phyloP scores from a whole-genome alignment of 2,797 vertebrate genomes.

The Aplochiton taeniatus region DNA sequence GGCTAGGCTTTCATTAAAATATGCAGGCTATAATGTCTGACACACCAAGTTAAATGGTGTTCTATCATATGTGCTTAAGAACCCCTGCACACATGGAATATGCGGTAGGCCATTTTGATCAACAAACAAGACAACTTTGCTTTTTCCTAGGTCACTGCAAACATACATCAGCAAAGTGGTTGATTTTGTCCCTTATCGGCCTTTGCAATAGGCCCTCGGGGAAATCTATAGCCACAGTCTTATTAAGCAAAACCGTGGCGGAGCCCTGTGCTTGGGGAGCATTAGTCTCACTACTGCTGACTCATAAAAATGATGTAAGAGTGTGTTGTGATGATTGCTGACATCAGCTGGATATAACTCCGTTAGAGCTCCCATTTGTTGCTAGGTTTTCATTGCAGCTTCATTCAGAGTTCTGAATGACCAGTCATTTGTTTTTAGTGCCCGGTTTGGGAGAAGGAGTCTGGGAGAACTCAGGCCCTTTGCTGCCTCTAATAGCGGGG shows the following conservation, averaged over 20 bases:
- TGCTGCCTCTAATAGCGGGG: slow-evolving; percentile 49
- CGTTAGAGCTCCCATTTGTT: slow-evolving; percentile 66
- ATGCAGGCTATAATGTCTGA: too few relatives aligned
- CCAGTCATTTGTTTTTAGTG: slow-evolving; percentile 68
- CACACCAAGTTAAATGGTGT: too few relatives aligned
- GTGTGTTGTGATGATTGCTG: slow-evolving; percentile 59
- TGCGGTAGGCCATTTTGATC: too few relatives aligned
- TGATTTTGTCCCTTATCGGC: slow-evolving; percentile 45
- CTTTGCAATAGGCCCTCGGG: slow-evolving; percentile 55
- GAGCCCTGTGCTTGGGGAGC: slow-evolving; percentile 43
- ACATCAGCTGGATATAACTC: slow-evolving; percentile 72
- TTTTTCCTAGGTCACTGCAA: slow-evolving; percentile 5
- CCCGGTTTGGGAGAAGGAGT: slow-evolving; percentile 46
- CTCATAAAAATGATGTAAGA: slow-evolving; percentile 71
- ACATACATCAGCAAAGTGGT: slow-evolving; percentile 38
- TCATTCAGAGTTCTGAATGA: slow-evolving; percentile 64
- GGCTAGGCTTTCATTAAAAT: too few relatives aligned
- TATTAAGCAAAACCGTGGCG: slow-evolving; percentile 55
- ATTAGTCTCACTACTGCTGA: slow-evolving; percentile 58
- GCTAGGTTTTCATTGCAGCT: slow-evolving; percentile 57
- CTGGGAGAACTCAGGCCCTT: slow-evolving; percentile 44
- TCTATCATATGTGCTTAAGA: too few relatives aligned
- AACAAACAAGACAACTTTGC: background rate
- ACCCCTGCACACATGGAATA: too few relatives aligned
- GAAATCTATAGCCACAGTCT: slow-evolving; percentile 62